phyloP scores from a whole-genome alignment of 2,888 invertebrate genomes.

The Plagodis dolabraria region DNA sequence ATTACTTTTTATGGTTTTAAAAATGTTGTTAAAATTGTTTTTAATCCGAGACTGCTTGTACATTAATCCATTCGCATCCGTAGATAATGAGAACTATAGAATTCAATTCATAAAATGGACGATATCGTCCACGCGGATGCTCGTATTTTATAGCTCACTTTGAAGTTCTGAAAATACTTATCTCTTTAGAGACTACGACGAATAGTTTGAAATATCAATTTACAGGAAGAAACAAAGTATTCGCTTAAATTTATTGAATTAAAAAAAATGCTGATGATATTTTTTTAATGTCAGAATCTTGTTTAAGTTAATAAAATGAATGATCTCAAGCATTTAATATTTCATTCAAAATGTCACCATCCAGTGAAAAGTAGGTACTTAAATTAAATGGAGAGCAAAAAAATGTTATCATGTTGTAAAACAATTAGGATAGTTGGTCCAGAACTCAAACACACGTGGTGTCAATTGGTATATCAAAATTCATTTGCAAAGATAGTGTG shows the following conservation, averaged over 20 bases:
- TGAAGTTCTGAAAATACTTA: no score
- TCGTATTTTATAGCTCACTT: no score
- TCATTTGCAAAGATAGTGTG: background rate
- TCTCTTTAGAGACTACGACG: no score
- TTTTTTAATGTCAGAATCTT: conserved; percentile 43
- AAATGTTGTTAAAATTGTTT: no score
- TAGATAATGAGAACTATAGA: no score
- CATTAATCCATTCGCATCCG: no score
- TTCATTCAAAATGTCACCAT: conserved; percentile 3
- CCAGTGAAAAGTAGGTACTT: background rate
- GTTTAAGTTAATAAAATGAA: conserved; percentile 46
- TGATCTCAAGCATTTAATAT: conserved; percentile 38
- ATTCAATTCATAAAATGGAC: no score
- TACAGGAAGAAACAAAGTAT: conserved; percentile 34
- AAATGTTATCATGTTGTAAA: background rate
- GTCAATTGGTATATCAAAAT: background rate
- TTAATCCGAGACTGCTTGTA: no score
- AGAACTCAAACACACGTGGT: background rate
- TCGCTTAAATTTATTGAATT: conserved; percentile 35
- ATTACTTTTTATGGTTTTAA: no score
- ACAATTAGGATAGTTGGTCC: background rate
- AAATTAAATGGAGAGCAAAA: conserved; percentile 1
- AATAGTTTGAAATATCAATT: no score
- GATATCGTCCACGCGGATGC: no score
- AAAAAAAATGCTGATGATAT: conserved; percentile 41